These are phyloP conservation scores for Pseudococcus longispinus DNA, from an alignment of 2,888 invertebrate species.

Conservation along the genomic window DNA sequence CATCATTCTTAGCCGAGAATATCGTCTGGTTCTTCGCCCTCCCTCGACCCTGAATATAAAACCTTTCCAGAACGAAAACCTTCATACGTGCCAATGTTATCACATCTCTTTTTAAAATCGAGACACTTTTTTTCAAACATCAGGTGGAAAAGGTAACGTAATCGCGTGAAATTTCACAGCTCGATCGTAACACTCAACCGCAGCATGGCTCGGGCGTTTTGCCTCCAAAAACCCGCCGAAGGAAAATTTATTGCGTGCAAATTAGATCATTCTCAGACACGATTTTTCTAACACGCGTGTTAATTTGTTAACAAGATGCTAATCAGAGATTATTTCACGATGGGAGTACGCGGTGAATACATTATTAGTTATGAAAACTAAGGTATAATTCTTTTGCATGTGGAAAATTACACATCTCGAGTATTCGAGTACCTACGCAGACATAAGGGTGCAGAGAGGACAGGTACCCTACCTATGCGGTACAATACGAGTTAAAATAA, in stretches of 20 bases:
- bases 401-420: conserved; percentile 17
- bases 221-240: not conserved
- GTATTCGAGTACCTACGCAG: not conserved
- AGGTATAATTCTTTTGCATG: conserved; percentile 25
- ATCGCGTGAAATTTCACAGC: not conserved
- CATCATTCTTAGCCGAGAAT: too few species aligned
- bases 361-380: conserved; percentile 42
- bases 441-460: too few species aligned
- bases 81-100: too few species aligned
- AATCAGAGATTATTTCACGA: conserved; percentile 46
- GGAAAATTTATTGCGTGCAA: conserved; percentile 16
- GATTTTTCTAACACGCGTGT: conserved; percentile 20
- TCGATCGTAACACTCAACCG: not conserved
- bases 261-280: not conserved
- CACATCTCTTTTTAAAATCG: too few species aligned
- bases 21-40: too few species aligned
- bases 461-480: not conserved
- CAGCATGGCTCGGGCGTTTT: not conserved
- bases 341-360: conserved; percentile 43
- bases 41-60: too few species aligned
- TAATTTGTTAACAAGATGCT: conserved; percentile 52
- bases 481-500: not conserved
- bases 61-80: too few species aligned
- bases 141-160: too few species aligned
- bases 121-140: too few species aligned